A percentile compares a stretch with the other conserved stretches of the same genome.
These are phyloP conservation scores for Gryllus longicercus DNA, from an alignment of 2,888 invertebrate species.

Conservation along the genomic window DNA sequence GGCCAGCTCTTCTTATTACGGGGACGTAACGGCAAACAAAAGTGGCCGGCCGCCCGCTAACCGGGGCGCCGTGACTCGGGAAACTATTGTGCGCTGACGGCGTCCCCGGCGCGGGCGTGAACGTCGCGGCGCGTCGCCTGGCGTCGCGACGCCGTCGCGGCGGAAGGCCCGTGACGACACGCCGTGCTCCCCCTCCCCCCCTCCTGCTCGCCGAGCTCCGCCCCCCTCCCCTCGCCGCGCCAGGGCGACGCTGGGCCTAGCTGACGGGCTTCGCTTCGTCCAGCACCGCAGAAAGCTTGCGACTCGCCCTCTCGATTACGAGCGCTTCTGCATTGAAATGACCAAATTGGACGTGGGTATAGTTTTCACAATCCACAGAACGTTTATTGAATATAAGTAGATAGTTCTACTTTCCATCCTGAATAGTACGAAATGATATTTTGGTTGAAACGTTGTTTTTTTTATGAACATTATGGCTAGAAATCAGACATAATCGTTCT, in stretches of 20 bases:
- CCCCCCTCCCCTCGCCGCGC: neutral
- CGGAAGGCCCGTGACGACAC: neutral
- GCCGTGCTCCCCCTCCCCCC: neutral
- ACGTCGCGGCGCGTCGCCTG: neutral
- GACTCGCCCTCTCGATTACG: too few species aligned
- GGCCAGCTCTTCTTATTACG: neutral
- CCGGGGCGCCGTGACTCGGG: conserved; percentile 9
- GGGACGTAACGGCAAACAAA: conserved; percentile 1
- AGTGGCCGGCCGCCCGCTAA: neutral
- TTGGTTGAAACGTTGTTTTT: too few species aligned
- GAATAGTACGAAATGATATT: too few species aligned
- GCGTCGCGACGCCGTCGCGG: neutral
- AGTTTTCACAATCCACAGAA: too few species aligned
- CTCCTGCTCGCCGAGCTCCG: neutral
- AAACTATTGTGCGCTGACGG: neutral
- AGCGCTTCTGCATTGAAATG: too few species aligned
- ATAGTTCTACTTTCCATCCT: too few species aligned
- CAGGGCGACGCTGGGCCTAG: neutral
- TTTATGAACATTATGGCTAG: too few species aligned
- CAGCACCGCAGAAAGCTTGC: too few species aligned
- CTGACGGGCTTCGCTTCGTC: too few species aligned
- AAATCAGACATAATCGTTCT: too few species aligned
- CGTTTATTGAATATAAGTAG: too few species aligned
- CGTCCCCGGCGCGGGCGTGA: neutral
- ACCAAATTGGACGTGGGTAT: too few species aligned